These are phyloP conservation scores for Drosophila testacea DNA, from an alignment of 2,888 invertebrate genomes.

Conservation along the genomic window DNA sequence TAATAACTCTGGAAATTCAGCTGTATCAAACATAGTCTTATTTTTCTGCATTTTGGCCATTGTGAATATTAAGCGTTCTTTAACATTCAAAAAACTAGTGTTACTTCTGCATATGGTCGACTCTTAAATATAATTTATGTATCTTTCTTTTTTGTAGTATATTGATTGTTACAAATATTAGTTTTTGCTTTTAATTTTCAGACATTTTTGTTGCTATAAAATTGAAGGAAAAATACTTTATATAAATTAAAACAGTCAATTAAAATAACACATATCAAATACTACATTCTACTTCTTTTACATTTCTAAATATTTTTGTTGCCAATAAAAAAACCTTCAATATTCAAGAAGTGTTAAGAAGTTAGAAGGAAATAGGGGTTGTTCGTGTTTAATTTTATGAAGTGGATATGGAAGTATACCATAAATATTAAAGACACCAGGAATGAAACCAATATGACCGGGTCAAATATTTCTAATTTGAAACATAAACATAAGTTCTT, in stretches of 20 bases:
- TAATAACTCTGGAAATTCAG: conserved; percentile 40
- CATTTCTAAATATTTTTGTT: background rate
- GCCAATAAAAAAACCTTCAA: background rate
- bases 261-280: conserved; percentile 13
- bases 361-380: background rate
- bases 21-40: conserved; percentile 24
- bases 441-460: background rate
- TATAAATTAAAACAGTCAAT: conserved; percentile 37
- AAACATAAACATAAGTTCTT: background rate
- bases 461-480: background rate
- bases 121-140: conserved; percentile 28
- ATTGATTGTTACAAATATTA: conserved; percentile 35
- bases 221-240: conserved; percentile 71
- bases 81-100: conserved; percentile 30
- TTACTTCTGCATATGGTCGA: conserved; percentile 38
- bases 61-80: conserved; percentile 18
- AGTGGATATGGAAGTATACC: background rate
- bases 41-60: conserved; percentile 40
- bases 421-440: too few relatives aligned
- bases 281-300: background rate
- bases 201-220: conserved; percentile 66
- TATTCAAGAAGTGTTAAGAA: background rate
- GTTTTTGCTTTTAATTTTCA: conserved; percentile 40
- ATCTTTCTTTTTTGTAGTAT: conserved; percentile 17
- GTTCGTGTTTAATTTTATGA: background rate